phyloP scores from a whole-genome alignment of 2,113 vertebrate species.

The Puntigrus tetrazona region DNA sequence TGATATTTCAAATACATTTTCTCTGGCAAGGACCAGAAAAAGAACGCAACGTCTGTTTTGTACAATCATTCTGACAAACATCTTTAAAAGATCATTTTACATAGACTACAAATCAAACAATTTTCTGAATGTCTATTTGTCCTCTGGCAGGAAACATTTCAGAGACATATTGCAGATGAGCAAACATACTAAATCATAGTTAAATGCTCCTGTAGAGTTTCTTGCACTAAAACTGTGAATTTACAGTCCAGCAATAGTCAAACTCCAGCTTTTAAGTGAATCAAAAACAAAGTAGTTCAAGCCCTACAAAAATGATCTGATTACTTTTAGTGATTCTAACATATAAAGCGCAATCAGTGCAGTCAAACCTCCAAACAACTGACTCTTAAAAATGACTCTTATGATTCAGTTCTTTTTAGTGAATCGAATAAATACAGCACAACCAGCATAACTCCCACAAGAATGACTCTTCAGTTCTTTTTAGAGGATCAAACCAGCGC shows the following conservation, averaged over 20 bases:
- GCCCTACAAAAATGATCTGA: not conserved
- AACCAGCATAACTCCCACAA: not conserved
- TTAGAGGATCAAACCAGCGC: not conserved
- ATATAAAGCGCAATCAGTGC: not conserved
- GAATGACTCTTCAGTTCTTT: too few species aligned
- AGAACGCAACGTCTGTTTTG: not conserved
- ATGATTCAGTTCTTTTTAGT: not conserved
- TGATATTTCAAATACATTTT: not conserved
- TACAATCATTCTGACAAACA: not conserved
- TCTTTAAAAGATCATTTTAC: not conserved
- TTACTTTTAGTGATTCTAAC: not conserved
- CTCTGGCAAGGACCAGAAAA: not conserved
- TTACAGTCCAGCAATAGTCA: not conserved
- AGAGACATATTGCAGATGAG: not conserved
- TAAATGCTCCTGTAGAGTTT: not conserved
- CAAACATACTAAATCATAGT: not conserved
- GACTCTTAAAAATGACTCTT: not conserved
- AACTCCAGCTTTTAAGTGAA: not conserved
- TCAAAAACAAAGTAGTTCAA: not conserved
- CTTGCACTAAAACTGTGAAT: not conserved
- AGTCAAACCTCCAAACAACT: not conserved
- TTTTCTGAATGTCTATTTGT: not conserved
- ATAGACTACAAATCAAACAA: not conserved
- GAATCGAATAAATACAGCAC: not conserved
- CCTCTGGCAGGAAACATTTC: not conserved